Percentiles rank a stretch among this genome's conserved stretches.
These are phyloP conservation scores for Odontocerum albicorne DNA, from an alignment of 2,888 invertebrate species.

Conservation along the genomic window DNA sequence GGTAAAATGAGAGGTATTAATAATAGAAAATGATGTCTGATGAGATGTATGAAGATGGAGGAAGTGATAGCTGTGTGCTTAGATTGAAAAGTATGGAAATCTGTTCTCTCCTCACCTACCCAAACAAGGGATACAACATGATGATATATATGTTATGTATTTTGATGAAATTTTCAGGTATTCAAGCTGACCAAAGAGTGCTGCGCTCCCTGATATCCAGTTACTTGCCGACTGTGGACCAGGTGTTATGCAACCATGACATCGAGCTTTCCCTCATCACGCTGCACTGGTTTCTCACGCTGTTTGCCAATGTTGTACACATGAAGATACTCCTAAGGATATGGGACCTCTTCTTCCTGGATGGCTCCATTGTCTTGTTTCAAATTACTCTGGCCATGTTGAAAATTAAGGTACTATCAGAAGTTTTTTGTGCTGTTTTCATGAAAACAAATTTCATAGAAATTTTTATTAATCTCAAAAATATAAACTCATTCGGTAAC, in stretches of 20 bases:
- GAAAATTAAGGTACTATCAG: slow-evolving; percentile 73
- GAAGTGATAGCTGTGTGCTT: no score
- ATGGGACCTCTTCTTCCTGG: slow-evolving; percentile 97
- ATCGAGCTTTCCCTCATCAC: slow-evolving; percentile 94
- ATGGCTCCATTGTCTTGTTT: slow-evolving; percentile 93
- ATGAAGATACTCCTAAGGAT: slow-evolving; percentile 90
- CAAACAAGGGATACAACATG: neutral
- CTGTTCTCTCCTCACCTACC: neutral
- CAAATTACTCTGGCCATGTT: slow-evolving; percentile 94
- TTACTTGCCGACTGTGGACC: slow-evolving; percentile 87
- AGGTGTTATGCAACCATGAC: slow-evolving; percentile 90
- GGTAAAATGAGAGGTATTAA: no score
- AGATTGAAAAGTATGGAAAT: no score
- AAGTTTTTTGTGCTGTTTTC: no score
- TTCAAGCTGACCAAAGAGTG: slow-evolving; percentile 96
- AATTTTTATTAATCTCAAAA: no score
- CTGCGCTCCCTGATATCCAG: slow-evolving; percentile 87
- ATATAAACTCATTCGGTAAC: no score
- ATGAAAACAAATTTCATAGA: no score
- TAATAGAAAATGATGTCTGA: no score
- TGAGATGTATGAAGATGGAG: no score
- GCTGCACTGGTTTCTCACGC: slow-evolving; percentile 95
- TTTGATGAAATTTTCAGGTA: slow-evolving; percentile 65
- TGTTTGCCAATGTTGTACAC: slow-evolving; percentile 95
- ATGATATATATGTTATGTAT: no score